Conservation (phyloP, 2,113 vertebrate species). For the Macquaria ambigua region DNA sequence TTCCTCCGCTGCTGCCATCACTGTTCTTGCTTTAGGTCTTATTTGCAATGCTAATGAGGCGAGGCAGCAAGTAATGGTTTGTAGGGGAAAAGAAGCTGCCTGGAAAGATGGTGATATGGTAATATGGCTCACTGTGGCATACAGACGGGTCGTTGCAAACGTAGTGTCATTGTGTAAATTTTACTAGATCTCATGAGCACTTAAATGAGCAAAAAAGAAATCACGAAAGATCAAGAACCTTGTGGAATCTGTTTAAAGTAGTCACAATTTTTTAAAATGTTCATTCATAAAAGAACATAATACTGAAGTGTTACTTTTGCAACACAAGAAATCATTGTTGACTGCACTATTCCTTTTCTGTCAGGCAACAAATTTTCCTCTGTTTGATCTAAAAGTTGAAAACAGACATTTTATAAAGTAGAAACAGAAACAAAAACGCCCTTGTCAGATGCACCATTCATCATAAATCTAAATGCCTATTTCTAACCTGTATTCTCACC, state of each 20-base stretch:
- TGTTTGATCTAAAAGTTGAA: not conserved
- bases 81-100: conserved; percentile 58
- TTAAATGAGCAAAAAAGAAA: conserved; percentile 10
- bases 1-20: conserved; percentile 69
- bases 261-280: not conserved
- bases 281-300: not conserved
- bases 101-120: conserved; percentile 74
- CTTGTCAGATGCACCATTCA: not conserved
- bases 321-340: not conserved
- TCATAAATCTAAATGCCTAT: not conserved
- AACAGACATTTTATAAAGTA: not conserved
- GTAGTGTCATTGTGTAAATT: conserved; percentile 41
- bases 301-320: not conserved
- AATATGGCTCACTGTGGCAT: conserved; percentile 58
- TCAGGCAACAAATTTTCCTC: not conserved
- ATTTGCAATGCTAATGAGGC: conserved; percentile 83
- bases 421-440: too few relatives aligned
- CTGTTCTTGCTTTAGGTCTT: conserved; percentile 73
- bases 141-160: conserved; percentile 41
- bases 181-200: conserved; percentile 17
- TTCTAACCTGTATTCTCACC: not conserved
- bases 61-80: conserved; percentile 71
- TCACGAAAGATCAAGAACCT: not conserved
- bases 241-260: not conserved
- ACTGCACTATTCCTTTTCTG: not conserved